Evolutionary conservation across 2,888 invertebrate genomes (phyloP), one percentile per base, ranked within the genome.

Genomic region (Conistra vaccinii): DNA sequence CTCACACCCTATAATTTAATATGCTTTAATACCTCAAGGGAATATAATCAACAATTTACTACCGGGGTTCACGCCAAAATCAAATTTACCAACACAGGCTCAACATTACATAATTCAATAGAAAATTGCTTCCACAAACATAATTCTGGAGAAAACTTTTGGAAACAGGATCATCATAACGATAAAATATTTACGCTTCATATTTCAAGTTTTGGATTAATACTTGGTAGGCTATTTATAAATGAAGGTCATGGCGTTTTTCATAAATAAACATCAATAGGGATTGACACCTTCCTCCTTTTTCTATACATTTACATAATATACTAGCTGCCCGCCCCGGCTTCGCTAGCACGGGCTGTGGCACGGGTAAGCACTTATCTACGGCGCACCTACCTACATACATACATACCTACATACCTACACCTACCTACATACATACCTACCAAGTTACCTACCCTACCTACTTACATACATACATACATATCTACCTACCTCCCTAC

Each of bases 31-130:
- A 45, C 39, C 80, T 65, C 84, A 71, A 84, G 70, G 71, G 68
- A 80, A 71, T 53, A 58, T 75, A 75, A 79, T 74, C 84, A 71
- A 80, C 70, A 84, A 81, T 73, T 84, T 84, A 71, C 80, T 68
- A 53, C 75, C 62, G 32, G 57, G 39, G 26, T 61, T 35, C 42
- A 61, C 42, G 10, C 74, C 69, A 42, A 78, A 83, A 83, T 78
- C 74, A 68, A 75, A 74, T 83, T 85, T 61, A 42, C 66, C 45
- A 71, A 77, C 68, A 63, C 61, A 61, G 53, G 48, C 58, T 76
- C 32, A 71, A 78, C 61, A 67, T 73, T 63, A 69, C 45, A 73
- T 77, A 79, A 86, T 84, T 84, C 75, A 81, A 85, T 84, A 84
- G 69, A 77, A 77, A 79, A 80, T 82, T 74, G 42, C 71, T 76